These are phyloP conservation scores for Subacronicta megacephala DNA, from an alignment of 2,888 invertebrate species.

Conservation along the genomic window DNA sequence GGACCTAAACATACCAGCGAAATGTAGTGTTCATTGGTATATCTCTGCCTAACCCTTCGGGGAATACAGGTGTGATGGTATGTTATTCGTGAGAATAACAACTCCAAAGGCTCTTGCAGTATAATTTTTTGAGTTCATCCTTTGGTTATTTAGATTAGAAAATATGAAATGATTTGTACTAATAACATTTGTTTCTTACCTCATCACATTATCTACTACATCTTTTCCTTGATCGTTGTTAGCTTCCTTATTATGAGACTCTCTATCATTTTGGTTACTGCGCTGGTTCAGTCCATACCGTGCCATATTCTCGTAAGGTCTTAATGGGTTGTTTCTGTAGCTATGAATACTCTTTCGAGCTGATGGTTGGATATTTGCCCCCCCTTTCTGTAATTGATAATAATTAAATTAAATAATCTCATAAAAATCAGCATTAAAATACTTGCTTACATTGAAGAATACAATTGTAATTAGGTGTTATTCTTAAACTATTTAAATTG, in stretches of 20 bases:
- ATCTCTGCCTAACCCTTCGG: too few species aligned
- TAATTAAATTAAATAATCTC: too few species aligned
- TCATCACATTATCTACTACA: slow-evolving; percentile 78
- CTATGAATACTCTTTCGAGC: slow-evolving; percentile 74
- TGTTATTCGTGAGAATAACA: too few species aligned
- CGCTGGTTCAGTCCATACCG: slow-evolving; percentile 60
- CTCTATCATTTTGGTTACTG: slow-evolving; percentile 27
- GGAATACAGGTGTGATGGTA: too few species aligned
- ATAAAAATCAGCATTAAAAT: too few species aligned
- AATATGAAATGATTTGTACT: too few species aligned
- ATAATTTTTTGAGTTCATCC: too few species aligned
- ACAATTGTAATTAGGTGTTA: not conserved
- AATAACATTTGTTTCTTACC: slow-evolving; percentile 59
- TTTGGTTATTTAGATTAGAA: too few species aligned
- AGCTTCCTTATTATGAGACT: slow-evolving; percentile 3
- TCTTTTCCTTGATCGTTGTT: slow-evolving; percentile 61
- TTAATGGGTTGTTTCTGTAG: slow-evolving; percentile 28
- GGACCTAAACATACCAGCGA: too few species aligned
- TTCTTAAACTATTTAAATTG: not conserved
- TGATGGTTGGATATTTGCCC: slow-evolving; percentile 68
- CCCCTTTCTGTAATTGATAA: slow-evolving; percentile 66
- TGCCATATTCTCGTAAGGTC: slow-evolving; percentile 64
- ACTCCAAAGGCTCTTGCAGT: too few species aligned
- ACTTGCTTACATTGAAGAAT: not conserved
- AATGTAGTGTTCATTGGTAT: too few species aligned